Conservation (phyloP, 2,113 vertebrate genomes). For the Rhegmatorhina hoffmannsi region DNA sequence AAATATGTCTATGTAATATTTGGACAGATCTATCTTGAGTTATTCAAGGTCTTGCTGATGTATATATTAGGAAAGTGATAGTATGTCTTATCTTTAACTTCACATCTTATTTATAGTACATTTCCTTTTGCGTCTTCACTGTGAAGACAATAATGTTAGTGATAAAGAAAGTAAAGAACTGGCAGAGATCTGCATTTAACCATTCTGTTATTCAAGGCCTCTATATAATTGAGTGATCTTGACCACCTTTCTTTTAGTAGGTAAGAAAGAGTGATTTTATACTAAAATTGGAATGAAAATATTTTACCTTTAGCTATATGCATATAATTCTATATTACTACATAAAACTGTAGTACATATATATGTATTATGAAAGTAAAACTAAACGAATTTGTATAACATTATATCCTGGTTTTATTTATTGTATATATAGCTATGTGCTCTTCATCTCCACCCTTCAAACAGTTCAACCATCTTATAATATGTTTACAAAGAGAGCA, state of each 20-base stretch:
- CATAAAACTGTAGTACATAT: neutral
- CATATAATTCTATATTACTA: neutral
- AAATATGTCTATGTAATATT: neutral
- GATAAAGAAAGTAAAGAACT: constrained; percentile 29
- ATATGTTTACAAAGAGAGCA: neutral
- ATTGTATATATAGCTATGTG: neutral
- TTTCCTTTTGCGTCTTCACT: neutral
- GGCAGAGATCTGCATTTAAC: neutral
- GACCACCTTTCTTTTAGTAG: neutral
- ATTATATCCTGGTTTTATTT: neutral
- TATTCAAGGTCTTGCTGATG: constrained; percentile 17
- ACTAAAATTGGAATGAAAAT: neutral
- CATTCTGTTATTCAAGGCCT: neutral
- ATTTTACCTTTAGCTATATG: neutral
- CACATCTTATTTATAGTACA: constrained; percentile 3
- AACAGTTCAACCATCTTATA: neutral
- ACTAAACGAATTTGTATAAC: neutral
- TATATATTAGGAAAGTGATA: neutral
- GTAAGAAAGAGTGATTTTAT: neutral
- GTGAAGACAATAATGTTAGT: neutral
- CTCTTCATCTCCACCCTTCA: neutral
- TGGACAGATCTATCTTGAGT: neutral
- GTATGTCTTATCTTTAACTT: constrained; percentile 5
- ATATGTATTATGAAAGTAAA: neutral
- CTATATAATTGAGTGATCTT: neutral